phyloP scores from a whole-genome alignment of 2,888 invertebrate species.

The Tubulanus polymorphus region DNA sequence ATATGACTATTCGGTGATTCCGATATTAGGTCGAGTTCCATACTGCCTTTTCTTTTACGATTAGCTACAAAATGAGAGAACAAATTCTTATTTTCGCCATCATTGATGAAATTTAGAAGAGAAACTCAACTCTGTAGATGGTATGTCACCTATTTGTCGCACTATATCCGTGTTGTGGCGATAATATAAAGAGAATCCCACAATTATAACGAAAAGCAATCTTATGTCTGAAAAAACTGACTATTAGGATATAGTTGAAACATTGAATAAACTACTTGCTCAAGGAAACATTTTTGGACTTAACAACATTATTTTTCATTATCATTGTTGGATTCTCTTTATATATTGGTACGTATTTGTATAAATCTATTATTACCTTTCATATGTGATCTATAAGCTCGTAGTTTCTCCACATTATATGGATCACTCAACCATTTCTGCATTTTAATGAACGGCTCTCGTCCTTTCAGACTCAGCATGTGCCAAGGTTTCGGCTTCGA shows the following conservation, averaged over 20 bases:
- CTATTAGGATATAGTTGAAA: neutral
- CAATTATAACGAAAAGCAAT: neutral
- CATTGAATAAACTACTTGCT: neutral
- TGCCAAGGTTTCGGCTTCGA: constrained; percentile 99
- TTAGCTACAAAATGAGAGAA: constrained; percentile 55
- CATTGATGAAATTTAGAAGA: neutral
- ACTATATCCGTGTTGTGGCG: too few species aligned
- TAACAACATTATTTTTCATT: neutral
- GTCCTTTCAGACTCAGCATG: constrained; percentile 95
- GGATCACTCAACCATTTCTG: constrained; percentile 95
- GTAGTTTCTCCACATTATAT: constrained; percentile 88
- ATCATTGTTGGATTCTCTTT: too few species aligned
- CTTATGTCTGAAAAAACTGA: neutral
- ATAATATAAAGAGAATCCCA: too few species aligned
- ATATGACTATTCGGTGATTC: too few species aligned
- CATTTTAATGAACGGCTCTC: constrained; percentile 64
- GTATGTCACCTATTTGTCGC: too few species aligned
- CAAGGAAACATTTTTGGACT: neutral
- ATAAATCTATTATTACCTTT: constrained; percentile 37
- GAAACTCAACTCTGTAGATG: neutral
- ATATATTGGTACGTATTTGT: neutral
- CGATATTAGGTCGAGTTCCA: too few species aligned
- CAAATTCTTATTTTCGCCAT: neutral
- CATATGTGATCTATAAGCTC: constrained; percentile 56
- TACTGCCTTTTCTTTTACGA: constrained; percentile 66